These are phyloP conservation scores for Cichlasoma orientale DNA, from an alignment of 2,797 vertebrate species.

Conservation along the genomic window DNA sequence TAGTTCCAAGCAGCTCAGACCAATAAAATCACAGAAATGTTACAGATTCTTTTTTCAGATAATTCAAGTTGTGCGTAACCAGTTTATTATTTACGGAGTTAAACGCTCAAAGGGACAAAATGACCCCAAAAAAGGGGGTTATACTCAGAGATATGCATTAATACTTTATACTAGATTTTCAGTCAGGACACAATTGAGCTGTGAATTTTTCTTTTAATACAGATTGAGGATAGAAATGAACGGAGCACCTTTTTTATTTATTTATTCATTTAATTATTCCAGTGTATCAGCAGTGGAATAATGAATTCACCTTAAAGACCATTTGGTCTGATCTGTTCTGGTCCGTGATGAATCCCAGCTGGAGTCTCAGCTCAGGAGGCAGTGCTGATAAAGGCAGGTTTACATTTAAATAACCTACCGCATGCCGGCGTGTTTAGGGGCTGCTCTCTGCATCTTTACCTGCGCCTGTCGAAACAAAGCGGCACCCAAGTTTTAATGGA, in stretches of 20 bases:
- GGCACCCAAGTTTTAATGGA: slow-evolving; percentile 52
- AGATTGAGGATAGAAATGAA: not conserved
- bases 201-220: not conserved
- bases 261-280: not conserved
- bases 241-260: not conserved
- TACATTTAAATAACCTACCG: not conserved
- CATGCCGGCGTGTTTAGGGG: not conserved
- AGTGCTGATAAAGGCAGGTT: not conserved
- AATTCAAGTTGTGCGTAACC: not conserved
- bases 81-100: not conserved
- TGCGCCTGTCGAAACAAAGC: slow-evolving; percentile 55
- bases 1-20: not conserved
- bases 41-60: not conserved
- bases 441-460: slow-evolving; percentile 26
- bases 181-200: not conserved
- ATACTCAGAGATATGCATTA: not conserved
- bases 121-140: not conserved
- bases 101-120: not conserved
- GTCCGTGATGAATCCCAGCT: not conserved
- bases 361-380: not conserved
- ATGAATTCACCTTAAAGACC: not conserved
- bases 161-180: not conserved
- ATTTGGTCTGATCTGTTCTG: not conserved
- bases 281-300: not conserved
- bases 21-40: not conserved